Base-by-base conservation (phyloP, 2,113 vertebrate genomes). In the Hemicordylus capensis region DNA sequence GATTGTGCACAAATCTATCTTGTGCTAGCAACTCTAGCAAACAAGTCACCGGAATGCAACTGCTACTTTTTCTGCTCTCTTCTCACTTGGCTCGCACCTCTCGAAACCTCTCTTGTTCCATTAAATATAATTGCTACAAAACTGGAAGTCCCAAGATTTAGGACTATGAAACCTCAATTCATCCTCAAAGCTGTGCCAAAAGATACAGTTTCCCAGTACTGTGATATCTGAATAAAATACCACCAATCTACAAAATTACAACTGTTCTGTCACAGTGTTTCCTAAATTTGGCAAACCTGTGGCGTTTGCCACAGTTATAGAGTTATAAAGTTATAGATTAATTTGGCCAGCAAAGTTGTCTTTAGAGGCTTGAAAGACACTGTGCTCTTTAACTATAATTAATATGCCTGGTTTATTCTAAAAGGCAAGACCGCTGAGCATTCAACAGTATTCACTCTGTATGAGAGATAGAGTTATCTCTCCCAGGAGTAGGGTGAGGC, bases 181-280 rank as follows among this genome's bases (percentile, higher is more conserved):
- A 20, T 74, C 11, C 28, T 24, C 22, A 86, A 48, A 91, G 87
- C 10, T 44, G 24, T n/a, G 14, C 26, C 89, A 86, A 88, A 88
- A 15, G 15, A 17, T 34, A 72, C 22, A 0, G 0, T 48, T 46
- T n/a, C 76, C 44, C 85, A 80, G 8, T 80, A 83, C 19, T 31
- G 73, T 46, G 1, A 17, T 37, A 22, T n/a, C 56, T 69, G 42
- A 85, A 79, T 56, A 66, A 92, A 83, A 88, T 34, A 37, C 22
- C 14, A 12, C 66, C 75, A 82, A 46, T 31, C n/a, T 76, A 85
- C 88, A 80, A 34, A 89, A 63, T 12, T 46, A 87, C 0, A 58
- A 11, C 2, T 24, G 22, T 34, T 76, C 82, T 66, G 86, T 15
- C 48, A 17, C 80, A n/a, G 81, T 10, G 1, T 72, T 39, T 67